Base-by-base conservation (phyloP, 2,113 vertebrate genomes). In the Phrynosoma platyrhinos region DNA sequence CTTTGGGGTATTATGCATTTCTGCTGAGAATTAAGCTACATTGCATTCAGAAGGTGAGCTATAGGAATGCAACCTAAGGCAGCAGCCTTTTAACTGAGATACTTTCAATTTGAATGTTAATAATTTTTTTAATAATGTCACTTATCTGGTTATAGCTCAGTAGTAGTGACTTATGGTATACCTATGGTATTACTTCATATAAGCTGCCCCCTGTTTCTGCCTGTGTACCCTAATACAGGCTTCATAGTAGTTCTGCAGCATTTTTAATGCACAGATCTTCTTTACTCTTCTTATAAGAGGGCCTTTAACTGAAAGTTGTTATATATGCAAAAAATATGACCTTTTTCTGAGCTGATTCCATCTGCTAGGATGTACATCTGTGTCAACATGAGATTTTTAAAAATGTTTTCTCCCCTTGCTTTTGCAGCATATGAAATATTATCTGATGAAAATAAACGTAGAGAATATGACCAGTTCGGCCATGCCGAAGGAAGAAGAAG, bases 341-440 rank as follows among this genome's bases (percentile, higher is more conserved):
- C 25, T 42, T 18, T 58, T 52, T 58, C 52, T 55, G 5, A 75
- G 3, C n/a, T 16, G 5, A 9, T 30, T 77, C 36, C 7, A 30
- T 7, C 27, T 82, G 36, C 76, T 5, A 25, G 55, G 30, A 30
- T 36, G n/a, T 47, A 7, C 14, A 62, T 62, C 13, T 82, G 23
- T 80, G 13, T 40, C n/a, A 77, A 55, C 20, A 14, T 47, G 16
- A 16, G 27, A 47, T 52, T 77, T 62, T 55, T 74, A 53, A 90
- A 32, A 40, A 1, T 75, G n/a, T 27, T 87, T 91, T 87, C 69
- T 69, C 47, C 1, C 92, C 55, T 0, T 76, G 32, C 91, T 91
- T 30, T 95, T 93, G 25, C 95, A 99, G 99, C 99, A 0, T 99
- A 99, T 52, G 99, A 99, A 95, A 98, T 96, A 0, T 92, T 99